These are phyloP conservation scores for Tiliacea aurago DNA, from an alignment of 2,888 invertebrate species.

Conservation along the genomic window DNA sequence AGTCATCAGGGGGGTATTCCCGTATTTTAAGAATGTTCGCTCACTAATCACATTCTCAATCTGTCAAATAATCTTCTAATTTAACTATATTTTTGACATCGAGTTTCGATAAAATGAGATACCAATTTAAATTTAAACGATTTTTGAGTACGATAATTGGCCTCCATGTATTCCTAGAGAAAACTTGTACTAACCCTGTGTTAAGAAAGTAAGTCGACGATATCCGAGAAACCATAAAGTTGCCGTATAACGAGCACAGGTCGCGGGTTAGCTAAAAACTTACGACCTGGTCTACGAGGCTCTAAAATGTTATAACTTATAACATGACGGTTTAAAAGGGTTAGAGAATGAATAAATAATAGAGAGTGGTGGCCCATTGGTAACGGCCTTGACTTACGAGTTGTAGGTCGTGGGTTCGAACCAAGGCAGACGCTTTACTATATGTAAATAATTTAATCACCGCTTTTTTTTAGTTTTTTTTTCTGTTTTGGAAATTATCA, in stretches of 20 bases:
- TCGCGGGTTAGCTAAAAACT: slow-evolving; percentile 41
- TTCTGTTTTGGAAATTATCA: no score
- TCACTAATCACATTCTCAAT: not conserved
- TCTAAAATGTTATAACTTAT: slow-evolving; percentile 47
- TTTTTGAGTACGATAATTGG: not conserved
- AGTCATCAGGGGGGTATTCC: not conserved
- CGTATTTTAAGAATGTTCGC: not conserved
- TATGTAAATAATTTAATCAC: no score
- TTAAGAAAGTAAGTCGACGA: slow-evolving; percentile 27
- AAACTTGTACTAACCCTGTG: slow-evolving; percentile 4
- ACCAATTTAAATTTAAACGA: not conserved
- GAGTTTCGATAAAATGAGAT: not conserved
- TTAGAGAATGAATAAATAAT: slow-evolving; percentile 40
- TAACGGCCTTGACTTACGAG: no score
- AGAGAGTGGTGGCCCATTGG: no score
- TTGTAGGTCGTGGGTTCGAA: no score
- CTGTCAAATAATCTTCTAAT: not conserved
- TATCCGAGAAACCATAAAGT: slow-evolving; percentile 46
- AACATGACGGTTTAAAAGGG: slow-evolving; percentile 25
- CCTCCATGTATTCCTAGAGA: not conserved
- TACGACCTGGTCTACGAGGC: slow-evolving; percentile 45
- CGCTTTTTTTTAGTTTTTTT: no score
- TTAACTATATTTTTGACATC: not conserved
- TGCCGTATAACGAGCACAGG: slow-evolving; percentile 44
- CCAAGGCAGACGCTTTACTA: no score